Percentiles rank a stretch among this genome's conserved stretches.
These are phyloP conservation scores for Synanthedon andrenaeformis DNA, from an alignment of 2,888 invertebrate genomes.

Conservation along the genomic window DNA sequence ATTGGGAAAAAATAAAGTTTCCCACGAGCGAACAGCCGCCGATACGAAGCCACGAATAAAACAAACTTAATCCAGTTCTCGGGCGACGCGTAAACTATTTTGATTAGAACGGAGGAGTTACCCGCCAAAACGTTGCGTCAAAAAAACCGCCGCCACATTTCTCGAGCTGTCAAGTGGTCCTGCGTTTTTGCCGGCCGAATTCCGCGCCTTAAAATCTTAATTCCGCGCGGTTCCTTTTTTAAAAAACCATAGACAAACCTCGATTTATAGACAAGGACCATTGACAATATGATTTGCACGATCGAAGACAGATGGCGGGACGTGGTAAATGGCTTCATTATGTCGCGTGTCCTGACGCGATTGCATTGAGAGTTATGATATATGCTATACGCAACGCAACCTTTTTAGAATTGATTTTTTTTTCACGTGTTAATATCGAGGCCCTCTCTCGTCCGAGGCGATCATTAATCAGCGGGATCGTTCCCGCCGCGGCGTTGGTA, in stretches of 20 bases:
- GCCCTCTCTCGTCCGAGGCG: constrained; percentile 33
- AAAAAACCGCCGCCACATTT: constrained; percentile 52
- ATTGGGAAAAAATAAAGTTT: constrained; percentile 30
- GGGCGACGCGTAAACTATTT: constrained; percentile 64
- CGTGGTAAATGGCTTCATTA: constrained; percentile 46
- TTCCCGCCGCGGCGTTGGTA: constrained; percentile 26
- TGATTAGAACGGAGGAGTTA: constrained; percentile 64
- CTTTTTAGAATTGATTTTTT: constrained; percentile 37
- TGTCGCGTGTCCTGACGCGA: constrained; percentile 15
- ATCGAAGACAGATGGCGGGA: constrained; percentile 27
- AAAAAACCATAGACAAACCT: constrained; percentile 28
- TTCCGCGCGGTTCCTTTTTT: constrained; percentile 39
- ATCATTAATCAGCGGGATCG: constrained; percentile 44
- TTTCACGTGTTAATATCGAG: constrained; percentile 17
- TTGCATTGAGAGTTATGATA: constrained; percentile 14
- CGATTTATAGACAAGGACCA: constrained; percentile 45
- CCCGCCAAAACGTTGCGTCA: constrained; percentile 48
- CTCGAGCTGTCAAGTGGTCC: constrained; percentile 54
- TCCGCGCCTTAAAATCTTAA: constrained; percentile 63
- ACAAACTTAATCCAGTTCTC: constrained; percentile 22
- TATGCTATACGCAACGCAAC: constrained; percentile 1
- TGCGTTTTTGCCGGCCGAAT: constrained; percentile 49
- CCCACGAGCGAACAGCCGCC: constrained; percentile 31
- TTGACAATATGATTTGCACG: constrained; percentile 43
- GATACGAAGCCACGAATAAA: constrained; percentile 20